These are phyloP conservation scores for Fratercula arctica DNA, from an alignment of 2,797 vertebrate species.

Conservation along the genomic window DNA sequence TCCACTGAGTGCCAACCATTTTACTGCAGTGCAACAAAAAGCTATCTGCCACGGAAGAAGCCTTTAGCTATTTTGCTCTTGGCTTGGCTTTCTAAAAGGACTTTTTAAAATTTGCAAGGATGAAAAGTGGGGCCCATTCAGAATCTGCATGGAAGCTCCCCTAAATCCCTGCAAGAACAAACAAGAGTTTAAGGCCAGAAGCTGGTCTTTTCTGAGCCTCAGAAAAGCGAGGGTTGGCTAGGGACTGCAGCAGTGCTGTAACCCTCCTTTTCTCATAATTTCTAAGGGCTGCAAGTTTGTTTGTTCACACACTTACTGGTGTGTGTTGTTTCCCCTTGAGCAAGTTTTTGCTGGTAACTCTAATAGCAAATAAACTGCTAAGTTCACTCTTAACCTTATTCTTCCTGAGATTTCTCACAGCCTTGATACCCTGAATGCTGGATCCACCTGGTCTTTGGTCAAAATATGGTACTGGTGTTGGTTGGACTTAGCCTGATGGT, in stretches of 20 bases:
- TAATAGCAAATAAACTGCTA: neutral
- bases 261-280: neutral
- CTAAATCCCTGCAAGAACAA: neutral
- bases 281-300: neutral
- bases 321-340: neutral
- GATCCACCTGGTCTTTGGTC: neutral
- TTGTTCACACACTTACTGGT: neutral
- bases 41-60: fast-evolving
- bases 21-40: slow-evolving; percentile 28
- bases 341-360: neutral
- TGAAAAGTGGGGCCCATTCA: neutral
- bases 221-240: neutral
- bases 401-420: neutral
- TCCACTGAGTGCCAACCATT: neutral
- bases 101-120: neutral
- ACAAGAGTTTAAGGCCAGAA: neutral
- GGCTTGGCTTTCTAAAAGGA: neutral
- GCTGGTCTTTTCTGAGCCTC: neutral
- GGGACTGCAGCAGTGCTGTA: neutral
- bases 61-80: neutral
- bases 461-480: neutral
- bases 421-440: neutral
- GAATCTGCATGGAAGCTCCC: neutral
- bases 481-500: neutral
- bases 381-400: neutral